Evolutionary conservation across 2,113 vertebrate genomes (phyloP).

Genomic region (Chaetodon auriga): DNA sequence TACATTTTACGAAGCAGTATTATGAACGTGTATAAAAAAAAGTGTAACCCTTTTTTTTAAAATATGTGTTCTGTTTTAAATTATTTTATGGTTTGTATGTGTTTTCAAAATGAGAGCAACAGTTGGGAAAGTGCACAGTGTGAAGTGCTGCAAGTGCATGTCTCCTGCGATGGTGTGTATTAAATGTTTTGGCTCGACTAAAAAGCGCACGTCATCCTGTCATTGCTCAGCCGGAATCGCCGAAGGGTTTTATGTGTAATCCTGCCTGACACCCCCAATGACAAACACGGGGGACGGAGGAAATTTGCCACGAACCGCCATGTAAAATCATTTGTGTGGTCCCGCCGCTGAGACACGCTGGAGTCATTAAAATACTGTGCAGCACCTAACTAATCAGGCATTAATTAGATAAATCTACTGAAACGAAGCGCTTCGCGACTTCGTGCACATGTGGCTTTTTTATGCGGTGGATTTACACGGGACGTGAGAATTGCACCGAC

Average conservation of each 20-base stretch:
- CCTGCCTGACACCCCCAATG: conserved; percentile 12
- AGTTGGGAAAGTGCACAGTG: conserved; percentile 50
- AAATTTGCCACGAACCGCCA: not conserved
- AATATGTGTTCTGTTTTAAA: conserved; percentile 72
- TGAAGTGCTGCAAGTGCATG: conserved; percentile 78
- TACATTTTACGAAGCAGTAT: conserved; percentile 74
- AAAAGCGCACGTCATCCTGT: conserved; percentile 38
- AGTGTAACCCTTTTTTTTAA: conserved; percentile 69
- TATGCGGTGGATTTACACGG: conserved; percentile 25
- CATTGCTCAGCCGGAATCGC: conserved; percentile 35
- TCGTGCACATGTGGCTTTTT: conserved; percentile 25
- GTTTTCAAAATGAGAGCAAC: conserved; percentile 63
- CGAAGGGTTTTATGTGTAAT: conserved; percentile 31
- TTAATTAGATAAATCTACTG: conserved; percentile 42
- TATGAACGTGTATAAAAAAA: conserved; percentile 67
- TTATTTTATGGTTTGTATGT: conserved; percentile 76
- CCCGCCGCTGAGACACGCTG: conserved; percentile 13
- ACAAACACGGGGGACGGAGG: conserved; percentile 32
- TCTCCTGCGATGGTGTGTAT: conserved; percentile 75
- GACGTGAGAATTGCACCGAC: not conserved
- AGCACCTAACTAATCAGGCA: conserved; percentile 16
- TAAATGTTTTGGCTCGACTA: conserved; percentile 79
- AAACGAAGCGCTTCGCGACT: not conserved
- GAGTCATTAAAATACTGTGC: conserved; percentile 46
- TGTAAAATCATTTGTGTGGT: conserved; percentile 19